Evolutionary conservation across 2,888 invertebrate species (phyloP).

Genomic region (Xanthorhoe designata): DNA sequence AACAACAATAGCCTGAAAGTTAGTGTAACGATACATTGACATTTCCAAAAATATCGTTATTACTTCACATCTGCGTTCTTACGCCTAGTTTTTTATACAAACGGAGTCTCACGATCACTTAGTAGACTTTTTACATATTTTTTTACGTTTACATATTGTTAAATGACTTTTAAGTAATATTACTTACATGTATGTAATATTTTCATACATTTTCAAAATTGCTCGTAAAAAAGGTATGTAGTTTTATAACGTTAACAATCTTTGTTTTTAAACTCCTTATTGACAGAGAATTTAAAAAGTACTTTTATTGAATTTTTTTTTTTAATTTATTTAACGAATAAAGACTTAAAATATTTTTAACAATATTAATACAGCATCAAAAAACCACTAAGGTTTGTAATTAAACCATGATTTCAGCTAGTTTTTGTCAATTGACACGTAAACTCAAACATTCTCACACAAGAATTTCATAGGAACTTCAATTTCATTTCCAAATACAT

Average conservation of each 20-base stretch:
- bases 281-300: too few species aligned
- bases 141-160: neutral
- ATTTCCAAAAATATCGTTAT: conserved; percentile 32
- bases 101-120: neutral
- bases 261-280: too few species aligned
- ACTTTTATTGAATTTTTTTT: too few species aligned
- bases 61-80: conserved; percentile 16
- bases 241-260: too few species aligned
- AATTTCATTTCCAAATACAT: neutral
- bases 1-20: conserved; percentile 65
- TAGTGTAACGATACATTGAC: conserved; percentile 34
- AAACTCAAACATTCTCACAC: neutral
- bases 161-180: neutral
- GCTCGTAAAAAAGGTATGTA: too few species aligned
- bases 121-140: neutral
- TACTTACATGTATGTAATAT: neutral
- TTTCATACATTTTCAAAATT: too few species aligned
- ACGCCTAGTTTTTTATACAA: conserved; percentile 7
- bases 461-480: neutral
- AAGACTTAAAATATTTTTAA: too few species aligned
- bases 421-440: too few species aligned
- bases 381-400: too few species aligned
- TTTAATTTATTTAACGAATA: too few species aligned
- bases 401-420: too few species aligned
- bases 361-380: too few species aligned